Evolutionary conservation across 2,113 vertebrate genomes (phyloP), one percentile per base, ranked within the genome.

Genomic region (Hystrix cristata): DNA sequence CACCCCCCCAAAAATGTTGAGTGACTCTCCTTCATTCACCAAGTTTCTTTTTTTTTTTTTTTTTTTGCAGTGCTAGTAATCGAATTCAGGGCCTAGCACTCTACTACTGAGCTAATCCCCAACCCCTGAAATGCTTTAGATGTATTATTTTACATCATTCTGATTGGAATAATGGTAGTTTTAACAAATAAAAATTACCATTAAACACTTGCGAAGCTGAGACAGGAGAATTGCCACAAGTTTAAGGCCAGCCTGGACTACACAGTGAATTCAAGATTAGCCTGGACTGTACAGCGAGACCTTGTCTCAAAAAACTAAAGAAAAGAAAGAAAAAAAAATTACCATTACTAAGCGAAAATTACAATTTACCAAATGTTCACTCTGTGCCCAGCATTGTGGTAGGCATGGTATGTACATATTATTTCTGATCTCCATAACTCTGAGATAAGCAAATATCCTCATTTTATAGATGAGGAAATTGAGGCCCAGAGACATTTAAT

Each of bases 161-260:
- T 71, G 51, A 11, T 88, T 76, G 74, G 27, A 65, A 81, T n/a
- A 57, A 38, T 81, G 34, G 18, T 81, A 51, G 7, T 29, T 81
- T 94, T 83, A 88, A 53, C 85, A 85, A 69, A 51, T 25, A 34
- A 83, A 92, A 96, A 69, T 81, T 43, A 76, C 25, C 25, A 13
- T 76, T 76, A 48, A 76, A 38, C 38, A 38, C 38, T 38, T 38
- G 38, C 38, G 38, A 38, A 38, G 38, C 38, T 38, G 38, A 38
- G 38, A 38, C 38, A 38, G 38, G 38, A 38, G 38, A 38, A 38
- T 38, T 38, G 38, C 38, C 38, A 38, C 38, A 38, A 38, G 38
- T 38, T 38, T 38, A 38, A 38, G 38, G 38, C 38, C 38, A 38
- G 38, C 38, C 38, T 38, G 38, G 38, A 38, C 38, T 38, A 38